Evolutionary conservation across 2,113 vertebrate genomes (phyloP).

Genomic region (human): DNA sequence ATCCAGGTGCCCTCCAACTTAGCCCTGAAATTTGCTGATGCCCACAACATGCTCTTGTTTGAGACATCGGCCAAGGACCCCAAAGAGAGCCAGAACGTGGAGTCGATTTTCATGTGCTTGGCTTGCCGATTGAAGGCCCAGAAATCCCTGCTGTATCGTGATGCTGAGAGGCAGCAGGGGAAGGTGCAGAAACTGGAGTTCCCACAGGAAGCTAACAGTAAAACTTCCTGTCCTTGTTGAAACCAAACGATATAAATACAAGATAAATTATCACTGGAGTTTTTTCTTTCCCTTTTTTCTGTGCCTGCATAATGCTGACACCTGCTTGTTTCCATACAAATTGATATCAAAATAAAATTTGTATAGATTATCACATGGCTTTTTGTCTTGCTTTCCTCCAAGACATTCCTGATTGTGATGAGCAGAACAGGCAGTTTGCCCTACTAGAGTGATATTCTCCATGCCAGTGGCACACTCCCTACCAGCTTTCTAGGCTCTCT

Average conservation of each 20-base stretch:
- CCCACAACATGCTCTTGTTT: constrained; percentile 98
- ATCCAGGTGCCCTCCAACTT: constrained; percentile 96
- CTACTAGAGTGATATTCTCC: background rate
- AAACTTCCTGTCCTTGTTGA: constrained; percentile 94
- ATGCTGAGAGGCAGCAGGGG: constrained; percentile 91
- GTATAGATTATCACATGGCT: constrained; percentile 75
- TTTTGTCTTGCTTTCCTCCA: constrained; percentile 64
- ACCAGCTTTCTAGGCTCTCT: background rate
- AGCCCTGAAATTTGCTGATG: constrained; percentile 95
- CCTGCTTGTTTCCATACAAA: constrained; percentile 77
- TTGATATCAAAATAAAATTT: constrained; percentile 79
- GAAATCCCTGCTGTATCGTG: constrained; percentile 94
- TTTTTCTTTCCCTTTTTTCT: constrained; percentile 47
- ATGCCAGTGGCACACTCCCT: background rate
- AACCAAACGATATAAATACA: constrained; percentile 71
- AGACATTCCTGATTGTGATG: constrained; percentile 26
- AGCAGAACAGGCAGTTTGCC: background rate
- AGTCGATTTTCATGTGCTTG: constrained; percentile 98
- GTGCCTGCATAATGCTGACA: constrained; percentile 71
- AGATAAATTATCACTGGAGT: constrained; percentile 53
- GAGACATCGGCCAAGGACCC: constrained; percentile 99
- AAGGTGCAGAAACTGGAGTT: constrained; percentile 89
- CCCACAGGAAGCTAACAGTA: constrained; percentile 84
- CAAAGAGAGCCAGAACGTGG: constrained; percentile 95
- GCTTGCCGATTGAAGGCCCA: constrained; percentile 96